Conservation (phyloP, 2,797 vertebrate species). For the Botia almorhae region DNA sequence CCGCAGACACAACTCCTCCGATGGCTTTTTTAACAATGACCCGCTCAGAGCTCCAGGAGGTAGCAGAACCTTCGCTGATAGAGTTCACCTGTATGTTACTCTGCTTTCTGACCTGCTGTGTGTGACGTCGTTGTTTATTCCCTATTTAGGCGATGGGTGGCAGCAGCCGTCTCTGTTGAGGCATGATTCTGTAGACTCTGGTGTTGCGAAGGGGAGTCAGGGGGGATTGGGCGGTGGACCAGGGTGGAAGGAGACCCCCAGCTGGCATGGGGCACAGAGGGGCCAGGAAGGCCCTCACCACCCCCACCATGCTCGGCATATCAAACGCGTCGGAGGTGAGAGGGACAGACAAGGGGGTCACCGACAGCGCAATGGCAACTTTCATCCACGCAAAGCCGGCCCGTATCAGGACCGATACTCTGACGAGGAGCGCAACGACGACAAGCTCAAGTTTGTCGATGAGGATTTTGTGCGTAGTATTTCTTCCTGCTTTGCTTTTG, state of each 20-base stretch:
- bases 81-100: constrained; percentile 5
- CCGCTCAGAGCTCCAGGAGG: constrained; percentile 91
- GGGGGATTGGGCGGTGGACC: constrained; percentile 84
- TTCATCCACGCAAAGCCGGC: constrained; percentile 92
- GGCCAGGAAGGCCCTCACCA: constrained; percentile 85
- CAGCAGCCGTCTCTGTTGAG: constrained; percentile 95
- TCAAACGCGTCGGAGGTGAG: constrained; percentile 86
- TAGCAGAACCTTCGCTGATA: constrained; percentile 57
- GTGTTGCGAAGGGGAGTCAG: constrained; percentile 94
- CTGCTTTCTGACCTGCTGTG: not conserved
- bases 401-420: constrained; percentile 94
- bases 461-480: constrained; percentile 96
- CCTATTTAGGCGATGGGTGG: constrained; percentile 86
- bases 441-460: constrained; percentile 97
- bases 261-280: constrained; percentile 89
- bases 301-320: constrained; percentile 83
- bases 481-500: not conserved
- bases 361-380: constrained; percentile 96
- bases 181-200: constrained; percentile 98
- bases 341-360: constrained; percentile 87
- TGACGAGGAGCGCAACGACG: constrained; percentile 92
- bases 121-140: constrained; percentile 5
- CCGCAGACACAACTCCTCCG: constrained; percentile 98
- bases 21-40: constrained; percentile 99
- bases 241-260: constrained; percentile 83